Percentiles rank a stretch among this genome's conserved stretches.
These are phyloP conservation scores for Meriones unguiculatus DNA, from an alignment of 2,113 vertebrate species.

Conservation along the genomic window DNA sequence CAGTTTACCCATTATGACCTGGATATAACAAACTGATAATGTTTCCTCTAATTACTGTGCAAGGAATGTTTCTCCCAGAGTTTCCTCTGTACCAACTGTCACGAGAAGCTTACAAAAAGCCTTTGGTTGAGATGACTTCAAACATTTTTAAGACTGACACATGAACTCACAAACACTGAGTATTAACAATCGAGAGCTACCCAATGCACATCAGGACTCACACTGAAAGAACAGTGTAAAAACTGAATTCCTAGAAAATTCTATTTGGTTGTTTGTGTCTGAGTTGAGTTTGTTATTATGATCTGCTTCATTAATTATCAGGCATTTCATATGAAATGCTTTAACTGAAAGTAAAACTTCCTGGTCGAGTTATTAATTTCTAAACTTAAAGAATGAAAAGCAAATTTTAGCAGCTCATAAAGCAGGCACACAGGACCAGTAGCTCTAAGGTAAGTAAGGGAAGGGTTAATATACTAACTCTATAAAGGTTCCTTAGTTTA, in stretches of 20 bases:
- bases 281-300: neutral
- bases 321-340: neutral
- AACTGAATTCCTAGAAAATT: constrained; percentile 28
- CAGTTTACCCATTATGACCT: neutral
- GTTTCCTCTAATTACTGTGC: neutral
- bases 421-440: constrained; percentile 49
- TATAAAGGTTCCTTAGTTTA: constrained; percentile 63
- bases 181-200: neutral
- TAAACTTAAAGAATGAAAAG: constrained; percentile 54
- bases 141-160: constrained; percentile 12
- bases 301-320: constrained; percentile 29
- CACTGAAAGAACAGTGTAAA: neutral
- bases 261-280: neutral
- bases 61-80: neutral
- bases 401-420: constrained; percentile 43
- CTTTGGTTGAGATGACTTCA: constrained; percentile 28
- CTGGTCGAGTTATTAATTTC: constrained; percentile 29
- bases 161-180: neutral
- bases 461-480: constrained; percentile 46
- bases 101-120: neutral
- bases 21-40: constrained; percentile 5
- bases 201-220: neutral
- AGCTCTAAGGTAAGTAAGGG: constrained; percentile 67
- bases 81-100: neutral
- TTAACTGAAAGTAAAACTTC: constrained; percentile 55